Conservation (phyloP, 1,140 invertebrate genomes). For the Stratiolaelaps scimitus region DNA sequence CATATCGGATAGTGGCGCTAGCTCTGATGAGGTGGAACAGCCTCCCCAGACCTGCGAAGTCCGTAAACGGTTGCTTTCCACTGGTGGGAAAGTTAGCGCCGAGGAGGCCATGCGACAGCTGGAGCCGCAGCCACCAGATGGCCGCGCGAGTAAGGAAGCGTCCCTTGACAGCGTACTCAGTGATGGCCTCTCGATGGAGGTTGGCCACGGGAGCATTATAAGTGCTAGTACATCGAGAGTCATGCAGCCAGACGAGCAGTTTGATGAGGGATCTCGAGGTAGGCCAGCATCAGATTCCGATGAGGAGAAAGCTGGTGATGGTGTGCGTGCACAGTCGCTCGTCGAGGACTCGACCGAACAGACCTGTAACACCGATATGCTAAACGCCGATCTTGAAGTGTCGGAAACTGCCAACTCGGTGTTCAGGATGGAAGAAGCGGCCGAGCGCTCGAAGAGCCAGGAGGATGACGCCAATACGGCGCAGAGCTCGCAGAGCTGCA, state of each 20-base stretch:
- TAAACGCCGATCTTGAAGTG: constrained; percentile 23
- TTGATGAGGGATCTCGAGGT: background rate
- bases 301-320: background rate
- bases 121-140: background rate
- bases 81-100: constrained; percentile 23
- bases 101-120: constrained; percentile 20
- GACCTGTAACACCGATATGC: constrained; percentile 21
- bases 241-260: constrained; percentile 20
- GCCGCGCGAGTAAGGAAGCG: background rate
- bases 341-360: constrained; percentile 25
- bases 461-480: constrained; percentile 6
- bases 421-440: constrained; percentile 24
- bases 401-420: constrained; percentile 18
- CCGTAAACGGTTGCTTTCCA: constrained; percentile 14
- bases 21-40: constrained; percentile 3
- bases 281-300: constrained; percentile 8
- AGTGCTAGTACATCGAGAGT: constrained; percentile 16
- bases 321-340: background rate
- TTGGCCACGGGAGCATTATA: constrained; percentile 9
- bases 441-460: constrained; percentile 26
- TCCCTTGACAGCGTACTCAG: background rate
- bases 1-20: background rate
- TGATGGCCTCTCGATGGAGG: constrained; percentile 13
- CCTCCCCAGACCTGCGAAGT: background rate
- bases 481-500: constrained; percentile 26